Conservation (phyloP, 2,113 vertebrate genomes). For the Chaetodon trifascialis region DNA sequence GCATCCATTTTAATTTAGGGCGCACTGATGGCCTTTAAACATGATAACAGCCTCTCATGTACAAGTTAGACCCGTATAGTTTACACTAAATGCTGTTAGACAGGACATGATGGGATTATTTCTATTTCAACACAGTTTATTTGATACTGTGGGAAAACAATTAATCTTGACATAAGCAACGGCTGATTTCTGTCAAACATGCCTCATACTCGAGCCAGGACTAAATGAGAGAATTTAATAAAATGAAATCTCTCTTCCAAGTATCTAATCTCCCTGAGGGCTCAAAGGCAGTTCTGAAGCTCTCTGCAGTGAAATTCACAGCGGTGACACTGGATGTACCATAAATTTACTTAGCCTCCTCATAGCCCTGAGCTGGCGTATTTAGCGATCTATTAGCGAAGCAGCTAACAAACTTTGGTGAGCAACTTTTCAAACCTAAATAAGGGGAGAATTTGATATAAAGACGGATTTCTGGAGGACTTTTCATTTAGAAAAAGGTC, state of each 20-base stretch:
- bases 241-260: no score
- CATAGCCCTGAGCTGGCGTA: no score
- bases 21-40: not conserved
- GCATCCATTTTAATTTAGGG: not conserved
- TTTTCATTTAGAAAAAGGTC: not conserved
- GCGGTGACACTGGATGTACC: not conserved
- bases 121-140: not conserved
- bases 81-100: not conserved
- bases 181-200: not conserved
- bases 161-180: not conserved
- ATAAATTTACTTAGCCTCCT: not conserved
- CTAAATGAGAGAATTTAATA: not conserved
- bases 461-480: not conserved
- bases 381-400: no score
- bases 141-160: not conserved
- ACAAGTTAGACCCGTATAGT: not conserved
- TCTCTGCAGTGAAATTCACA: not conserved
- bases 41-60: not conserved
- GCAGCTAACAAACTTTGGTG: no score
- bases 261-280: no score
- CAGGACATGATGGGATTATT: not conserved
- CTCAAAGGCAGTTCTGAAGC: no score
- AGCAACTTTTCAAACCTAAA: not conserved
- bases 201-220: not conserved
- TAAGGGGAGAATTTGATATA: not conserved